Conservation (phyloP, 2,797 vertebrate species). For the Gallinago stenura region DNA sequence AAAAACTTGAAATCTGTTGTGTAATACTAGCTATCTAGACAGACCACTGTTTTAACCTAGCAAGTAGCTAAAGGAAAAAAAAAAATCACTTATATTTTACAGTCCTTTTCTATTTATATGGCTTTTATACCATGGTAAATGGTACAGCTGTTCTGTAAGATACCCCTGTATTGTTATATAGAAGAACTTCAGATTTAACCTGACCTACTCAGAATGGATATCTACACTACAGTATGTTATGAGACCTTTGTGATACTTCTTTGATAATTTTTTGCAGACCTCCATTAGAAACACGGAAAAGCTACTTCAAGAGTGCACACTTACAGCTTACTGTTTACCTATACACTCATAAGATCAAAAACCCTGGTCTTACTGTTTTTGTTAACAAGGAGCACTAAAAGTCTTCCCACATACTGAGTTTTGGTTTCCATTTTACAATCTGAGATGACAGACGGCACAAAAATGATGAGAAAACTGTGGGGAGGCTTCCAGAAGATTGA, state of each 20-base stretch:
- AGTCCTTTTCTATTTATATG: slow-evolving; percentile 56
- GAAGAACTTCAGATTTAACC: slow-evolving; percentile 79
- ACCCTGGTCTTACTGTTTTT: slow-evolving; percentile 85
- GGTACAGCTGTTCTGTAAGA: slow-evolving; percentile 63
- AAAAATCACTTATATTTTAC: not conserved
- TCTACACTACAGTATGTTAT: slow-evolving; percentile 74
- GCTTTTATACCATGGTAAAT: slow-evolving; percentile 61
- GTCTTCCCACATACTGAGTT: slow-evolving; percentile 92
- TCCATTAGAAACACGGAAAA: slow-evolving; percentile 83
- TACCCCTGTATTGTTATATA: slow-evolving; percentile 44
- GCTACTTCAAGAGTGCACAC: slow-evolving; percentile 82
- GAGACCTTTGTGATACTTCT: slow-evolving; percentile 82
- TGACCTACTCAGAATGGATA: slow-evolving; percentile 81
- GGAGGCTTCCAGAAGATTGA: slow-evolving; percentile 99
- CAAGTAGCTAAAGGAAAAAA: not conserved
- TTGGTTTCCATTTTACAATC: slow-evolving; percentile 92
- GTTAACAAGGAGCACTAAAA: slow-evolving; percentile 89
- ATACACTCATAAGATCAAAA: slow-evolving; percentile 87
- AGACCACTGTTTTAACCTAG: slow-evolving; percentile 12
- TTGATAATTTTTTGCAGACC: slow-evolving; percentile 83
- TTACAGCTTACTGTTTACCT: slow-evolving; percentile 87
- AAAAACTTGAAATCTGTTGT: slow-evolving; percentile 32
- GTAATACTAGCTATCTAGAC: slow-evolving; percentile 10
- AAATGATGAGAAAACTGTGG: slow-evolving; percentile 99
- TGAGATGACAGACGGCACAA: slow-evolving; percentile 92